Percentiles rank a stretch among this genome's conserved stretches.
phyloP scores from a whole-genome alignment of 2,113 vertebrate genomes.

The Notothenia rossii region DNA sequence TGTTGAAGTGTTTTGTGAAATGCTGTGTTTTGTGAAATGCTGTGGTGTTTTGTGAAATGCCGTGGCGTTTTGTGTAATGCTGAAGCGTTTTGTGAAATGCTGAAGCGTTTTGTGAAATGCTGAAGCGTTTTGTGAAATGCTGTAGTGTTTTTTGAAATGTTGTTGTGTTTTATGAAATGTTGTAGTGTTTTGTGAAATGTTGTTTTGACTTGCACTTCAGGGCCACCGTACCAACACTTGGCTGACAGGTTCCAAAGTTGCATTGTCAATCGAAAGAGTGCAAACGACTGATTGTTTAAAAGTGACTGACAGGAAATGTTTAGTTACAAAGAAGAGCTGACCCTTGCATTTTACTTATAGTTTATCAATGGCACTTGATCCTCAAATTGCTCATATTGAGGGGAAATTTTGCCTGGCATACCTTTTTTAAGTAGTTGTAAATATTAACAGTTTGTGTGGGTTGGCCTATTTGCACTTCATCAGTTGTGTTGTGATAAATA shows the following conservation, averaged over 20 bases:
- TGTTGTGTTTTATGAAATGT: too few species aligned
- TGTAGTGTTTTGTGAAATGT: too few species aligned
- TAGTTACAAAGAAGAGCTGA: constrained; percentile 20
- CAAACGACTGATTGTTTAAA: constrained; percentile 20
- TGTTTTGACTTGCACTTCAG: too few species aligned
- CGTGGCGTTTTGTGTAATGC: too few species aligned
- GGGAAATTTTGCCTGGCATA: neutral
- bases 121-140: too few species aligned
- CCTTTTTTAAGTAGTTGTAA: neutral
- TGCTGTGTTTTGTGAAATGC: too few species aligned
- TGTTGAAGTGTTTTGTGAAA: too few species aligned
- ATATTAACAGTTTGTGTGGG: neutral
- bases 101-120: too few species aligned
- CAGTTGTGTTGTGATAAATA: neutral
- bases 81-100: too few species aligned
- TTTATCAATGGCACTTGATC: neutral
- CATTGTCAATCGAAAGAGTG: constrained; percentile 39
- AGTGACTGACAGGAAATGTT: neutral
- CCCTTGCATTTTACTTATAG: neutral
- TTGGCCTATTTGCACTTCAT: too few species aligned
- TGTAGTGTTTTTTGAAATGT: too few species aligned
- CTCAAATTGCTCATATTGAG: neutral
- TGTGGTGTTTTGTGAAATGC: too few species aligned
- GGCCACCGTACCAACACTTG: neutral
- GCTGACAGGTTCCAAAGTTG: constrained; percentile 47